Percentiles rank a stretch among this genome's conserved stretches.
phyloP scores from a whole-genome alignment of 2,113 vertebrate genomes.

The Rhineura floridana region DNA sequence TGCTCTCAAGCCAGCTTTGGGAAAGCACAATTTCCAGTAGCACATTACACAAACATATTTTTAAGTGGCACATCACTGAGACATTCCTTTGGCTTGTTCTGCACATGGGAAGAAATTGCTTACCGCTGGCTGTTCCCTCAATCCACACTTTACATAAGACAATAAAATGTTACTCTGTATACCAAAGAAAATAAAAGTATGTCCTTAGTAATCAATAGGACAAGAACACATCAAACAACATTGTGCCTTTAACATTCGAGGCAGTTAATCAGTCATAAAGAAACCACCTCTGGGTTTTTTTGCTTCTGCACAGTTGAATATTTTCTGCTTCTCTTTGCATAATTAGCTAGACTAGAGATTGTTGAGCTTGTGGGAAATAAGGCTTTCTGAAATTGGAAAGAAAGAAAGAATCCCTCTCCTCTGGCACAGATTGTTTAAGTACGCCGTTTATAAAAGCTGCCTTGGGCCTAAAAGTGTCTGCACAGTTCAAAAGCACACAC shows the following conservation, averaged over 20 bases:
- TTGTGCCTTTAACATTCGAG: constrained; percentile 45
- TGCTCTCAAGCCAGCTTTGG: not conserved
- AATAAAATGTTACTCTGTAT: not conserved
- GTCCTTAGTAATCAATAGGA: constrained; percentile 42
- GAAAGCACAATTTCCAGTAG: not conserved
- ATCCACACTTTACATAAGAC: not conserved
- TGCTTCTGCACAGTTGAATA: constrained; percentile 39
- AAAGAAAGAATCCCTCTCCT: constrained; percentile 22
- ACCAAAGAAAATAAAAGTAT: constrained; percentile 13
- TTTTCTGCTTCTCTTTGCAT: constrained; percentile 34
- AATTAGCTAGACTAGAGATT: constrained; percentile 53
- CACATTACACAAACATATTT: fast-evolving
- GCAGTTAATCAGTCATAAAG: constrained; percentile 17
- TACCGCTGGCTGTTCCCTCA: not conserved
- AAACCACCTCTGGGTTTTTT: constrained; percentile 52
- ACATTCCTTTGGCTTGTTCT: not conserved
- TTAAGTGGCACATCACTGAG: not conserved
- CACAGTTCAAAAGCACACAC: not conserved
- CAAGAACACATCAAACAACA: constrained; percentile 39
- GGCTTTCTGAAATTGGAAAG: constrained; percentile 33
- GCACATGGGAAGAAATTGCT: fast-evolving
- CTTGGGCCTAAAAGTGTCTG: constrained; percentile 26
- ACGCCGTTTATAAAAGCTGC: constrained; percentile 8
- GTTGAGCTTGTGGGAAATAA: constrained; percentile 38
- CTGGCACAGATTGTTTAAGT: constrained; percentile 8